Conservation (phyloP, 2,888 invertebrate species). For the Drosophila acutilabella region DNA sequence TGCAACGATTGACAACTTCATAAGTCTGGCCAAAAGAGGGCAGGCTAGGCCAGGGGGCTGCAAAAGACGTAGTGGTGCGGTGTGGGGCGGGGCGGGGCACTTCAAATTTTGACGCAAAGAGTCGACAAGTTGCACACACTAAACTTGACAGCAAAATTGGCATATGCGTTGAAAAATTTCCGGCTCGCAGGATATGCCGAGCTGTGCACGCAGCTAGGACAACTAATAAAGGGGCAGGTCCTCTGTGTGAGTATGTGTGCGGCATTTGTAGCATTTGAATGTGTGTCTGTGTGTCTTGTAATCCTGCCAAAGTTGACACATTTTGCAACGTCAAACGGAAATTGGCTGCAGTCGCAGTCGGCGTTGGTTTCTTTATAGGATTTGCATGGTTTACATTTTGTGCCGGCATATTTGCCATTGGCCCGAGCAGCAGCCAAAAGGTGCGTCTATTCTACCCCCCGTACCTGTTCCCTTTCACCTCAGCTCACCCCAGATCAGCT, state of each 20-base stretch:
- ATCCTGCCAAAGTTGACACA: slow-evolving; percentile 75
- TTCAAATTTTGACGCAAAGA: slow-evolving; percentile 48
- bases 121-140: slow-evolving; percentile 50
- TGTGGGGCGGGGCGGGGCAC: slow-evolving; percentile 11
- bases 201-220: slow-evolving; percentile 33
- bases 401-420: slow-evolving; percentile 30
- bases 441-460: slow-evolving; percentile 11
- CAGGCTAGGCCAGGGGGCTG: not conserved
- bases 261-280: slow-evolving; percentile 2
- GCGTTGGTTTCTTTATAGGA: slow-evolving; percentile 61
- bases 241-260: slow-evolving; percentile 1
- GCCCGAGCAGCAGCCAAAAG: slow-evolving; percentile 42
- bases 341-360: slow-evolving; percentile 66
- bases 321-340: slow-evolving; percentile 75
- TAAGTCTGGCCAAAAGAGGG: not conserved
- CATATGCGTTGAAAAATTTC: slow-evolving; percentile 77
- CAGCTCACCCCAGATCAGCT: not conserved
- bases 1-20: slow-evolving; percentile 37
- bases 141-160: slow-evolving; percentile 72
- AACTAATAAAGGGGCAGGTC: slow-evolving; percentile 55
- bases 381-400: slow-evolving; percentile 52
- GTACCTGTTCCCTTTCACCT: not conserved
- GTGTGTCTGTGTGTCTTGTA: slow-evolving; percentile 53
- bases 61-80: not conserved
- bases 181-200: slow-evolving; percentile 43